Percentiles rank a stretch among this genome's conserved stretches.
These are phyloP conservation scores for Ginglymostoma cirratum DNA, from an alignment of 2,113 vertebrate species.

Conservation along the genomic window DNA sequence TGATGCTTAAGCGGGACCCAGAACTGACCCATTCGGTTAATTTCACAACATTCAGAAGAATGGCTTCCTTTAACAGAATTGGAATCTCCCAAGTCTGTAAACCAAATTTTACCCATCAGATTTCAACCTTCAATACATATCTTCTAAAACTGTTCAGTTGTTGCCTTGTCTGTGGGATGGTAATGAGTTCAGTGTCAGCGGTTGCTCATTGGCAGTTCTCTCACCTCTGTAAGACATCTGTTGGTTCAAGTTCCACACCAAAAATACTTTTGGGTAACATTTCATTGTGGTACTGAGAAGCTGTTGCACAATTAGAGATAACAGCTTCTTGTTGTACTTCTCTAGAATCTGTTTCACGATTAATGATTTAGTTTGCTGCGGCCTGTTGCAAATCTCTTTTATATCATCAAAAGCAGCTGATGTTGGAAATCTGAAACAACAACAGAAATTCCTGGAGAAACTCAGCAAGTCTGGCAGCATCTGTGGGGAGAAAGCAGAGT, in stretches of 20 bases:
- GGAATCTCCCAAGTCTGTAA: background rate
- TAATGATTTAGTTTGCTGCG: too few relatives aligned
- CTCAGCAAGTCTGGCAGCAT: too few relatives aligned
- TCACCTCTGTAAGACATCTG: background rate
- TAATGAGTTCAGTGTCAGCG: background rate
- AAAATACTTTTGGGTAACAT: background rate
- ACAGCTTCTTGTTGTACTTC: background rate
- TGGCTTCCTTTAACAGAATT: background rate
- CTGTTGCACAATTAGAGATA: background rate
- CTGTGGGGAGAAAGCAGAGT: too few relatives aligned
- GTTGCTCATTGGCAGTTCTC: background rate
- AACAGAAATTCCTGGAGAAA: too few relatives aligned
- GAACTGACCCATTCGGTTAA: background rate
- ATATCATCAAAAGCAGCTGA: too few relatives aligned
- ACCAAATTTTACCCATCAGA: background rate
- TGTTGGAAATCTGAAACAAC: too few relatives aligned
- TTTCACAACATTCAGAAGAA: background rate
- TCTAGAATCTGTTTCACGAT: background rate
- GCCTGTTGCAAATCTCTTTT: too few relatives aligned
- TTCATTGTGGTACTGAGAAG: background rate
- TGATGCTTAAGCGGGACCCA: background rate
- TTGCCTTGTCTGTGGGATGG: background rate
- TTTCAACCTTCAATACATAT: background rate
- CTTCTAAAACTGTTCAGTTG: background rate
- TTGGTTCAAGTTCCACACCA: background rate